Percentiles rank a stretch among this genome's conserved stretches.
These are phyloP conservation scores for Ferdinandea cuprea DNA, from an alignment of 2,888 invertebrate species.

Conservation along the genomic window DNA sequence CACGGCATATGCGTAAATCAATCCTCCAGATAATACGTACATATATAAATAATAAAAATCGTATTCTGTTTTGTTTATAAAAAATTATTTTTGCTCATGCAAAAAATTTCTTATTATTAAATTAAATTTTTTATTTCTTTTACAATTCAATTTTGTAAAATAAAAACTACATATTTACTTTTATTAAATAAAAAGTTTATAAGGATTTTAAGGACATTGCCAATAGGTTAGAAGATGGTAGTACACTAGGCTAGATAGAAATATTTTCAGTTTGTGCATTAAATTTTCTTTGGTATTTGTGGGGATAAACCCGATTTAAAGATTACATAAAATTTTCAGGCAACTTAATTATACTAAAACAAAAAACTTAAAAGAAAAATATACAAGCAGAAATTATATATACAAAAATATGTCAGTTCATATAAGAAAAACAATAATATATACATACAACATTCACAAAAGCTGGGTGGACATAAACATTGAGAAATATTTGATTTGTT, in stretches of 20 bases:
- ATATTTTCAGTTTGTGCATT: constrained; percentile 55
- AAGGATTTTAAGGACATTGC: constrained; percentile 50
- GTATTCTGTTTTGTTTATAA: too few relatives aligned
- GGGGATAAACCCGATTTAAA: constrained; percentile 51
- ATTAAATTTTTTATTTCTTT: constrained; percentile 3
- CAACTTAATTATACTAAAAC: constrained; percentile 35
- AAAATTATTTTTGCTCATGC: too few relatives aligned
- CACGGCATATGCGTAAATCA: too few relatives aligned
- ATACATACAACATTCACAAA: constrained; percentile 2
- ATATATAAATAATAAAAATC: too few relatives aligned
- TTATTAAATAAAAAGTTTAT: constrained; percentile 30
- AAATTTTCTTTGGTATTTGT: constrained; percentile 69
- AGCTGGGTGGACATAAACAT: not conserved
- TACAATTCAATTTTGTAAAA: not conserved
- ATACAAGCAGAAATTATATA: constrained; percentile 49
- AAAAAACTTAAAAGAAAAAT: constrained; percentile 37
- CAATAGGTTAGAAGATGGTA: constrained; percentile 31
- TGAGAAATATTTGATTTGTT: not conserved
- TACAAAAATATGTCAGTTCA: constrained; percentile 4
- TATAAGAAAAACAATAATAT: not conserved
- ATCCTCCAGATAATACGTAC: too few relatives aligned
- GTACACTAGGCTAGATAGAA: constrained; percentile 20
- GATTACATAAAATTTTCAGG: constrained; percentile 45
- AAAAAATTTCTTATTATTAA: constrained; percentile 49
- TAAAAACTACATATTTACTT: constrained; percentile 6